These are phyloP conservation scores for Mesorhabditis sp. DNA, from an alignment of 2,888 invertebrate genomes.

Conservation along the genomic window DNA sequence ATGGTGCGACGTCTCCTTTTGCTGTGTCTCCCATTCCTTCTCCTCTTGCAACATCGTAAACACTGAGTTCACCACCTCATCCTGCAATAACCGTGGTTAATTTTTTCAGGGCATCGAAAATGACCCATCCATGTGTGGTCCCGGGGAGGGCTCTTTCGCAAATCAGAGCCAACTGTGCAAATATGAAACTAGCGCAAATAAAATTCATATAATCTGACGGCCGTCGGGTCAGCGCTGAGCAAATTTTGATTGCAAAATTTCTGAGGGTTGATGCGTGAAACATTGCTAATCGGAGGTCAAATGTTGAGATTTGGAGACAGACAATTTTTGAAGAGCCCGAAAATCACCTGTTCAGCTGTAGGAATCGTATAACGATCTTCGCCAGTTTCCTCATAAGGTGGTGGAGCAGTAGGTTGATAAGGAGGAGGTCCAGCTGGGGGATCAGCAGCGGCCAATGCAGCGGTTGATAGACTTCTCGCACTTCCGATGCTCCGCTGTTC, in stretches of 20 bases:
- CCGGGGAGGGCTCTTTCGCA: too few species aligned
- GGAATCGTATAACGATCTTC: conserved; percentile 26
- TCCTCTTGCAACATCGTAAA: conserved; percentile 36
- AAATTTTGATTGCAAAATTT: too few species aligned
- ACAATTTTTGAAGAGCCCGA: background rate
- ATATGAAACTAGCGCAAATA: too few species aligned
- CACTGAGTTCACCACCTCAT: conserved; percentile 30
- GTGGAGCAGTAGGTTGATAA: conserved; percentile 41
- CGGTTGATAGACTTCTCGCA: background rate
- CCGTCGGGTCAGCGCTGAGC: too few species aligned
- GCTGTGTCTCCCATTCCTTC: conserved; percentile 19
- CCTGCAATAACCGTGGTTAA: conserved; percentile 19
- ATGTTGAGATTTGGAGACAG: background rate
- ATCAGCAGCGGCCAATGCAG: conserved; percentile 7
- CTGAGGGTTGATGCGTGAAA: too few species aligned
- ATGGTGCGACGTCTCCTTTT: conserved; percentile 13
- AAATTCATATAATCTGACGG: too few species aligned
- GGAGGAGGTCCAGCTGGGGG: conserved; percentile 36
- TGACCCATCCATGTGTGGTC: background rate
- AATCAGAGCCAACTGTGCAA: too few species aligned
- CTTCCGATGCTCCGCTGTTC: conserved; percentile 43
- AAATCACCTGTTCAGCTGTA: conserved; percentile 18
- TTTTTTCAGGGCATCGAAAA: background rate
- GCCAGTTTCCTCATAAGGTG: conserved; percentile 38
- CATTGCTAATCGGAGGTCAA: too few species aligned